Evolutionary conservation across 2,888 invertebrate genomes (phyloP).

Genomic region (Malthinus flaveolus): DNA sequence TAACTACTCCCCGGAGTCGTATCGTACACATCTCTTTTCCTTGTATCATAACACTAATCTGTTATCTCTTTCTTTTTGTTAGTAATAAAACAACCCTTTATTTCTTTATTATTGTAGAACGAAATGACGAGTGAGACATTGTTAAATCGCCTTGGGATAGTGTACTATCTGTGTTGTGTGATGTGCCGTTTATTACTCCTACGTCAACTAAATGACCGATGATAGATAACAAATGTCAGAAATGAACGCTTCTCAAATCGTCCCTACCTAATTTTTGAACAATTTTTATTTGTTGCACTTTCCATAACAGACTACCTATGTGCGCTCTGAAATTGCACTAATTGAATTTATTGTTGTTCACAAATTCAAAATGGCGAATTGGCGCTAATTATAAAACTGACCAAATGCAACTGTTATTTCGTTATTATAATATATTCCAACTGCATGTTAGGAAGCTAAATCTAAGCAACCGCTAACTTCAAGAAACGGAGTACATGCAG

Average conservation of each 20-base stretch:
- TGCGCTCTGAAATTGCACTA: no score
- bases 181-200: constrained; percentile 36
- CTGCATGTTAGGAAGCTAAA: constrained; percentile 32
- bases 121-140: constrained; percentile 35
- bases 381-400: constrained; percentile 31
- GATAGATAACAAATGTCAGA: no score
- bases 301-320: no score
- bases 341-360: background rate
- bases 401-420: constrained; percentile 43
- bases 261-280: no score
- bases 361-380: background rate
- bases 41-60: constrained; percentile 37
- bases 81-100: constrained; percentile 35
- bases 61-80: constrained; percentile 37
- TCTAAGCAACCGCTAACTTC: constrained; percentile 8
- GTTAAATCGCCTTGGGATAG: constrained; percentile 36
- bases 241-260: no score
- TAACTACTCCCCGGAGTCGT: constrained; percentile 54
- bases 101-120: constrained; percentile 46
- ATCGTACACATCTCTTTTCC: constrained; percentile 43
- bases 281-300: no score
- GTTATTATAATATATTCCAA: constrained; percentile 35
- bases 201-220: background rate
- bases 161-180: constrained; percentile 30
- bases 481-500: constrained; percentile 37